Evolutionary conservation across 2,797 vertebrate genomes (phyloP).

Genomic region (Cynodonichthys magdalenae): DNA sequence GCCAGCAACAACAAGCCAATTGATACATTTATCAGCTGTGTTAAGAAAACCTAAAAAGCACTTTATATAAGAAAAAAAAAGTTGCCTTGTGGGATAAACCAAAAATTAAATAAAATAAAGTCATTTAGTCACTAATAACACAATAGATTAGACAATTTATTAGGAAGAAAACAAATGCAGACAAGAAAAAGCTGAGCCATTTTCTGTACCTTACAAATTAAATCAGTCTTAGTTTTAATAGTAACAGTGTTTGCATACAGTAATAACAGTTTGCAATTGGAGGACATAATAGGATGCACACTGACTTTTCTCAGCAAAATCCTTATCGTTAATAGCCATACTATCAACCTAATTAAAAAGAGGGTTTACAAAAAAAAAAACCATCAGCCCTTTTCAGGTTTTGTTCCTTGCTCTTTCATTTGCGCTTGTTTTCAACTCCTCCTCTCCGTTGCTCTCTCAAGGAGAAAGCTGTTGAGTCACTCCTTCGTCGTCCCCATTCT

Average conservation of each 20-base stretch:
- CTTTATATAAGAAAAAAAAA: not conserved
- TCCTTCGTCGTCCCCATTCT: slow-evolving; percentile 38
- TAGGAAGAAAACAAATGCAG: not conserved
- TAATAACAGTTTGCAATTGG: slow-evolving; percentile 51
- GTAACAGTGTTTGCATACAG: slow-evolving; percentile 47
- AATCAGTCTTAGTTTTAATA: slow-evolving; percentile 21
- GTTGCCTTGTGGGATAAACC: not conserved
- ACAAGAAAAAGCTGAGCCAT: slow-evolving; percentile 5
- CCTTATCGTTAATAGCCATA: slow-evolving; percentile 70
- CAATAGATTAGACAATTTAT: not conserved
- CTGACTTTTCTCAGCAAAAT: slow-evolving; percentile 53
- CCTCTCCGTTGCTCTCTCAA: slow-evolving; percentile 20
- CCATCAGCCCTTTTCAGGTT: slow-evolving; percentile 31
- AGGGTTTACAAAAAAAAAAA: slow-evolving; percentile 47
- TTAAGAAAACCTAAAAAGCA: not conserved
- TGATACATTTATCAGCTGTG: not conserved
- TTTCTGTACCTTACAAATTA: slow-evolving; percentile 9
- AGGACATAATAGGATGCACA: slow-evolving; percentile 43
- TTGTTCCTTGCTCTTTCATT: slow-evolving; percentile 29
- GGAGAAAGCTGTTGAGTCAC: slow-evolving; percentile 61
- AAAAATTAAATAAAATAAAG: not conserved
- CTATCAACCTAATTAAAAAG: slow-evolving; percentile 72
- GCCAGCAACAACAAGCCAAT: not conserved
- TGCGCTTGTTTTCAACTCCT: slow-evolving; percentile 27
- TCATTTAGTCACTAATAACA: not conserved